A percentile compares a stretch with the other conserved stretches of the same genome.
Evolutionary conservation across 2,888 invertebrate genomes (phyloP).

Genomic region (Cosmopolites sordidus): DNA sequence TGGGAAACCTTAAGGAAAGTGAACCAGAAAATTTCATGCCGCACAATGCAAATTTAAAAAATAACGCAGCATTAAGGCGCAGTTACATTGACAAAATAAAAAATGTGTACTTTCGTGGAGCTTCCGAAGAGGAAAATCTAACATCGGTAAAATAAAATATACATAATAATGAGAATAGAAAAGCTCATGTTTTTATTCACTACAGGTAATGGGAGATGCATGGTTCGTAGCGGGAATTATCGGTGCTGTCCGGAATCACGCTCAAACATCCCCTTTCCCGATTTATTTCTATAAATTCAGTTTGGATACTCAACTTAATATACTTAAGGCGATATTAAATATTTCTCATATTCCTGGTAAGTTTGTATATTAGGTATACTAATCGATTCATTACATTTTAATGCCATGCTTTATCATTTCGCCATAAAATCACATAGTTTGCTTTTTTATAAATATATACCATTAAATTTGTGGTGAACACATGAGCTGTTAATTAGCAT

Average conservation of each 20-base stretch:
- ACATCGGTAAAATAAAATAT: conserved; percentile 8
- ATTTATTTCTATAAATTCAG: conserved; percentile 40
- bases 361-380: background rate
- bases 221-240: conserved; percentile 33
- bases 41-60: conserved; percentile 28
- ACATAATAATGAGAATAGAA: background rate
- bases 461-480: too few relatives aligned
- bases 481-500: too few relatives aligned
- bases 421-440: too few relatives aligned
- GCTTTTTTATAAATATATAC: too few relatives aligned
- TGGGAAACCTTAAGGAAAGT: background rate
- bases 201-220: conserved; percentile 20
- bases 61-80: conserved; percentile 25
- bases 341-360: conserved; percentile 14
- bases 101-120: conserved; percentile 16
- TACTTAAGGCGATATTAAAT: conserved; percentile 19
- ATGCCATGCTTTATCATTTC: too few relatives aligned
- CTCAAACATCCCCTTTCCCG: conserved; percentile 32
- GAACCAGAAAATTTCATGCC: conserved; percentile 28
- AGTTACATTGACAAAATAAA: conserved; percentile 18
- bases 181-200: background rate
- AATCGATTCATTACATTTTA: too few relatives aligned
- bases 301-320: conserved; percentile 33
- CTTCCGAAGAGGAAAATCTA: conserved; percentile 11
- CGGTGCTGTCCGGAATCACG: conserved; percentile 33